phyloP scores from a whole-genome alignment of 2,888 invertebrate genomes.

The Lasioglossum pauxillum region DNA sequence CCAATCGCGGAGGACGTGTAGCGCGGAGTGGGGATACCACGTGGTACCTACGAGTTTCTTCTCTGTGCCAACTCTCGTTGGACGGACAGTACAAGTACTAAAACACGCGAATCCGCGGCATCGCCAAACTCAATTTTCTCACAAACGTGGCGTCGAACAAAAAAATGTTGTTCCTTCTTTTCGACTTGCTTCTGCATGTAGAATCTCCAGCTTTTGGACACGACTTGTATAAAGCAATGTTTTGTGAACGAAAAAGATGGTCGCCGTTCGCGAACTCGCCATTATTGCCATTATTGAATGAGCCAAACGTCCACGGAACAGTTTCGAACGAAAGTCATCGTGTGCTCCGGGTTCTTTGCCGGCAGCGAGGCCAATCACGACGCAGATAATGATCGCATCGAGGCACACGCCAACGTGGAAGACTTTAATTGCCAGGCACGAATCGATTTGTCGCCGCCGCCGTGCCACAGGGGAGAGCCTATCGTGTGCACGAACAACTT shows the following conservation, averaged over 20 bases:
- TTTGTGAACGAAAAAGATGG: neutral
- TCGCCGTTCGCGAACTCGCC: neutral
- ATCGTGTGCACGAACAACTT: conserved; percentile 61
- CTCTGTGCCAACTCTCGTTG: too few species aligned
- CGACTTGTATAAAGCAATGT: neutral
- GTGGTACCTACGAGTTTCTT: too few species aligned
- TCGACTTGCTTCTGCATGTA: neutral
- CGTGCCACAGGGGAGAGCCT: conserved; percentile 57
- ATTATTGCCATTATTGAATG: conserved; percentile 33
- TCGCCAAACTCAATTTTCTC: neutral
- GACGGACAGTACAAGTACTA: too few species aligned
- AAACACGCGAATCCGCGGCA: too few species aligned
- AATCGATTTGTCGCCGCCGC: conserved; percentile 79
- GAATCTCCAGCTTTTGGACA: too few species aligned
- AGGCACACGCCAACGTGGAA: conserved; percentile 65
- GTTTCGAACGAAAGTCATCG: conserved; percentile 43
- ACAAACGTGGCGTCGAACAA: neutral
- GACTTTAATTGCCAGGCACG: conserved; percentile 79
- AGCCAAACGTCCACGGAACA: conserved; percentile 4
- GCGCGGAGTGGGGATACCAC: too few species aligned
- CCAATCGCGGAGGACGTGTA: too few species aligned
- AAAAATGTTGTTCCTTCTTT: neutral
- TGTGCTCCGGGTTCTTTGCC: conserved; percentile 26
- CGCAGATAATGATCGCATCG: conserved; percentile 75
- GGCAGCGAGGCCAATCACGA: conserved; percentile 69